phyloP scores from a whole-genome alignment of 30 jellyfish, hydroid and myxozoan species.

The Sanderia malayensis region DNA sequence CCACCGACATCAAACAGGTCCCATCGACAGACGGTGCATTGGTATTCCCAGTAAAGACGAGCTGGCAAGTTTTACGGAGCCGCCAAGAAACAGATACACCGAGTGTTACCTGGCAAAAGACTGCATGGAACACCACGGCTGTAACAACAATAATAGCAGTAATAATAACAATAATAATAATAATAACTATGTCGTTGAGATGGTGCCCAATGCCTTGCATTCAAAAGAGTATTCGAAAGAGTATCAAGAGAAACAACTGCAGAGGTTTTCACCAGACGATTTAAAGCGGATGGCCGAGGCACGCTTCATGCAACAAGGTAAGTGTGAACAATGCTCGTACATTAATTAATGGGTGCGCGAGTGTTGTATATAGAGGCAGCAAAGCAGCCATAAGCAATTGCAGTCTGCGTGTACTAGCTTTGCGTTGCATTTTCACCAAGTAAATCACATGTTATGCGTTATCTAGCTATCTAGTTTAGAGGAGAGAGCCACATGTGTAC shows the following conservation, averaged over 20 bases:
- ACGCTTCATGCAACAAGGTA: neutral
- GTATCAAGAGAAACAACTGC: neutral
- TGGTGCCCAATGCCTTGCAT: neutral
- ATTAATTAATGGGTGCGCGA: too few relatives aligned
- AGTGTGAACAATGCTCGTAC: too few relatives aligned
- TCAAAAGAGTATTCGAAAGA: neutral
- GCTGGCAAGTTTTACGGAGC: neutral
- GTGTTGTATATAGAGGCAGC: too few relatives aligned
- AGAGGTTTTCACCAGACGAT: neutral
- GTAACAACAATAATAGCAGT: constrained; percentile 1
- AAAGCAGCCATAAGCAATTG: too few relatives aligned
- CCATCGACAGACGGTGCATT: neutral
- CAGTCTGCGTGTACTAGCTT: too few relatives aligned
- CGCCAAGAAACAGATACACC: neutral
- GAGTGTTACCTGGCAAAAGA: neutral
- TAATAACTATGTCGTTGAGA: too few relatives aligned
- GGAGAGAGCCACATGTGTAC: neutral
- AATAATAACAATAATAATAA: too few relatives aligned
- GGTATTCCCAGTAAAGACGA: neutral
- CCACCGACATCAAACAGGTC: neutral
- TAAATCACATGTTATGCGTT: neutral
- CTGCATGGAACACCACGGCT: neutral
- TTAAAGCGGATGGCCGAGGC: neutral
- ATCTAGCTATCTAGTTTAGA: too few relatives aligned
- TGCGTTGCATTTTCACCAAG: too few relatives aligned